phyloP scores from a whole-genome alignment of 2,113 vertebrate genomes.

The Myanophis thanlyinensis region DNA sequence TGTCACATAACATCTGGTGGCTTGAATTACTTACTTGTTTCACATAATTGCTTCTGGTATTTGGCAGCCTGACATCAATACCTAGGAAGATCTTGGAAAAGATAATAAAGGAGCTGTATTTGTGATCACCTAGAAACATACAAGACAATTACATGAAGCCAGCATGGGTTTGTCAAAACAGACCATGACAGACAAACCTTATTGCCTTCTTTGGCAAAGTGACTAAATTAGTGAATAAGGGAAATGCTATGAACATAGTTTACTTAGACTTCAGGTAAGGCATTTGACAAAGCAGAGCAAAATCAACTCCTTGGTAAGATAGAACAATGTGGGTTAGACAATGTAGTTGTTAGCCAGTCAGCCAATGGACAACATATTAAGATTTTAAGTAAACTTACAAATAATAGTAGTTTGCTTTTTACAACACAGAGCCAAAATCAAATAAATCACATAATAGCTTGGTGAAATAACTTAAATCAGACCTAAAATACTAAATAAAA shows the following conservation, averaged over 20 bases:
- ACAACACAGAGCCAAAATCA: neutral
- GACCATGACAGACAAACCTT: neutral
- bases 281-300: neutral
- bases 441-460: neutral
- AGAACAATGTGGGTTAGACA: neutral
- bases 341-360: neutral
- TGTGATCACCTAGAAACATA: neutral
- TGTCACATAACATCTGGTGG: neutral
- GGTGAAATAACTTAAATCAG: neutral
- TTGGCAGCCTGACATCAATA: neutral
- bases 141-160: neutral
- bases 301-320: neutral
- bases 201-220: neutral
- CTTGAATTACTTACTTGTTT: neutral
- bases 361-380: neutral
- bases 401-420: neutral
- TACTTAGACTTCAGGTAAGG: neutral
- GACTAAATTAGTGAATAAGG: neutral
- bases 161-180: neutral
- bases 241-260: neutral
- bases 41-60: neutral
- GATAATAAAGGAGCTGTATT: neutral
- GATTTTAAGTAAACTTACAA: neutral
- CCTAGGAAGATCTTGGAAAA: neutral
- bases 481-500: neutral